phyloP scores from a whole-genome alignment of 2,888 invertebrate genomes.

The Erannis defoliaria region DNA sequence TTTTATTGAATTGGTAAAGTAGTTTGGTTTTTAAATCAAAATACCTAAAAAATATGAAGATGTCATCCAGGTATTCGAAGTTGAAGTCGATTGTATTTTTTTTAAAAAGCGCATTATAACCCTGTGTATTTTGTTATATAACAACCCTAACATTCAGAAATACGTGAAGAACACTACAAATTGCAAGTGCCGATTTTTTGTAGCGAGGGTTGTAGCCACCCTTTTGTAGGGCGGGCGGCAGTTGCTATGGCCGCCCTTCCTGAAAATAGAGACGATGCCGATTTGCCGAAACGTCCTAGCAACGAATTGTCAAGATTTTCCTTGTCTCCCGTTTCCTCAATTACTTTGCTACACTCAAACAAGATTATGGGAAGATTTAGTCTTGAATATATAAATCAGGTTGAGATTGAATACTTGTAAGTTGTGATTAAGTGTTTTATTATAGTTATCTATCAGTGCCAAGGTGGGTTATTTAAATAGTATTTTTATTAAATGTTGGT shows the following conservation, averaged over 20 bases:
- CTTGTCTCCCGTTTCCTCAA: conserved; percentile 3
- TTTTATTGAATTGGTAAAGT: too few species aligned
- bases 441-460: too few species aligned
- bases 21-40: too few species aligned
- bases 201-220: conserved; percentile 2
- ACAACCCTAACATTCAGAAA: not conserved
- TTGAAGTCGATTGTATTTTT: too few species aligned
- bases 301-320: conserved; percentile 6
- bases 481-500: too few species aligned
- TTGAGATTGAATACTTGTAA: not conserved
- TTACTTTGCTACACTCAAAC: not conserved
- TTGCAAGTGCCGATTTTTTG: conserved; percentile 1
- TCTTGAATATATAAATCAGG: not conserved
- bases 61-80: too few species aligned
- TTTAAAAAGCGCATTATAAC: too few species aligned
- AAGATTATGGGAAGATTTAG: not conserved
- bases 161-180: not conserved
- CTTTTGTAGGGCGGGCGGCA: conserved; percentile 5
- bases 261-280: conserved; percentile 10
- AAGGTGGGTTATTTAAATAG: too few species aligned
- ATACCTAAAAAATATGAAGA: too few species aligned
- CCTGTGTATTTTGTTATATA: not conserved
- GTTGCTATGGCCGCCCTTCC: not conserved
- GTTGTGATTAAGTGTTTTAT: too few species aligned
- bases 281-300: conserved; percentile 18